Evolutionary conservation across 2,113 vertebrate genomes (phyloP), one percentile per base, ranked within the genome.

Genomic region (Archocentrus centrarchus): DNA sequence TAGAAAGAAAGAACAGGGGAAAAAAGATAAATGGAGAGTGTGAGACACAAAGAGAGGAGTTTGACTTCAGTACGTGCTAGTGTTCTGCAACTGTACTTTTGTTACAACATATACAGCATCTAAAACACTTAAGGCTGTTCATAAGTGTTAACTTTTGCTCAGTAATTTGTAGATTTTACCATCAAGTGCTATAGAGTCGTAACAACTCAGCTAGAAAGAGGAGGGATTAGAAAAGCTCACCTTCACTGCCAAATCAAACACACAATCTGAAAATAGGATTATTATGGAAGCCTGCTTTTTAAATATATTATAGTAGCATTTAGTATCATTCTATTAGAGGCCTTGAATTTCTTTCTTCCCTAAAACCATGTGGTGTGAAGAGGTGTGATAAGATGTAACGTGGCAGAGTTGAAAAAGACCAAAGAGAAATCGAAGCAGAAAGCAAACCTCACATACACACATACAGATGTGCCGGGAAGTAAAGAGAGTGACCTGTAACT

Each of bases 171-270:
- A 82, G 88, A 89, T 93, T 94, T 93, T 80, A 93, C 86, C 83
- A 90, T 82, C 55, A 80, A 84, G 86, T 73, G 59, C 84, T 84
- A 87, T 84, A 3, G 59, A 80, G 62, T 59, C 17, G 60, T 66
- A 84, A 80, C 61, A 70, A 44, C 58, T 77, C 59, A 50, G 64
- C 61, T 37, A 20, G 84, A 90, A 81, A 83, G 76, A 90, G 84
- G 80, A 85, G 85, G 17, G 84, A 39, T 64, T 82, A 84, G 83
- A 83, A 90, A 93, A 75, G 83, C 76, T 85, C 91, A 92, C 89
- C 79, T 90, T 58, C 1, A 1, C 39, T 86, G 91, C 94, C 93
- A 95, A 95, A 87, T 37, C 61, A 94, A 95, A 94, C 91, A 94
- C 89, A 94, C 88, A 85, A 79, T 75, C 79, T 59, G 44, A 89